Base-by-base conservation (phyloP, 2,797 vertebrate genomes). In the Peromyscus aztecus region DNA sequence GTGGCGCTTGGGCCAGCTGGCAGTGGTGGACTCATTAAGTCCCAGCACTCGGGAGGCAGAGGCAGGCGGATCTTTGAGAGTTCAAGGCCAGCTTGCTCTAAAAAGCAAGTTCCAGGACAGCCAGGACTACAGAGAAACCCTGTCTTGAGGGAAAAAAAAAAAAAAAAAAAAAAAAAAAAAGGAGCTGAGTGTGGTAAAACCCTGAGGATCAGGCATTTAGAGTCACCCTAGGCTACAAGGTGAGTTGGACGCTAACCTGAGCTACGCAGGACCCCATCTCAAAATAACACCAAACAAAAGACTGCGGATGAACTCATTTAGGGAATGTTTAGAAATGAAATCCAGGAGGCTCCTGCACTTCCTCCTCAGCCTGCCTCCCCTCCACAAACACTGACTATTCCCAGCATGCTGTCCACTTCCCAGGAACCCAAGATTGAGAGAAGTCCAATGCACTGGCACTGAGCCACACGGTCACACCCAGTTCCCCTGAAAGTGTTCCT, bases 371-470 rank as follows among this genome's bases (percentile, higher is more conserved):
- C 37, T 2, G 73, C 77, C 40, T 67, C 76, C 49, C 89, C 78
- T 81, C 78, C 57, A 89, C 77, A 86, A 89, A 80, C 82, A 78
- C 59, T 89, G 84, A 94, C 91, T 94, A 87, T 31, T 89, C 95
- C 94, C 92, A 95, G 92, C 84, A 73, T 71, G 89, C 89, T 92
- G 87, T 78, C 95, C 80, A 85, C 91, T 94, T 95, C 95, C 90
- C 91, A 94, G 84, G 94, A 96, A 82, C 84, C 85, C 93, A 82
- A 83, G 78, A 82, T n/a, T 59, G 63, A 84, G 43, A 92, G 83
- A 77, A 90, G 73, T 43, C 84, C 55, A 46, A 40, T 24, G 21
- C 2, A 4, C 83, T 86, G 94, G 90, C 96, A 37, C 92, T 0
- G 49, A 82, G 97, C 77, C 94, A 76, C 85, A 24, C 67, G 67